Evolutionary conservation across 2,888 invertebrate genomes (phyloP).

Genomic region (Diplolepis rosae): DNA sequence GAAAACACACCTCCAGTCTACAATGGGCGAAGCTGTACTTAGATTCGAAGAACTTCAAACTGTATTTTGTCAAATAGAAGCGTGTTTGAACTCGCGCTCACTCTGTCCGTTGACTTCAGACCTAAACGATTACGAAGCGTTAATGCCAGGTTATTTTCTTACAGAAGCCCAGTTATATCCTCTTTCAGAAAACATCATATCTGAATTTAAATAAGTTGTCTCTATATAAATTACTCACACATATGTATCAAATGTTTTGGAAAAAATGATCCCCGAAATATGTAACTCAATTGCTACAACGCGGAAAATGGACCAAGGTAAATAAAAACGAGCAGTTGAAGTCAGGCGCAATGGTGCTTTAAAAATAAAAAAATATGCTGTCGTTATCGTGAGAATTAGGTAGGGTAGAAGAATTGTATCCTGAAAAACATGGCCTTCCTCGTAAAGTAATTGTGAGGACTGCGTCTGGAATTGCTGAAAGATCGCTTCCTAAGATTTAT

Average conservation of each 20-base stretch:
- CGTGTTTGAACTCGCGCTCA: slow-evolving; percentile 7
- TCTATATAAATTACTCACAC: not conserved
- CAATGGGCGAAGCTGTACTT: not conserved
- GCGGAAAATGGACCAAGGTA: not conserved
- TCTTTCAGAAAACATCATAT: not conserved
- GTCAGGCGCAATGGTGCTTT: not conserved
- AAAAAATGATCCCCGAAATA: slow-evolving; percentile 2
- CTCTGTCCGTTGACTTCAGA: not conserved
- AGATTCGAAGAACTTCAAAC: slow-evolving; percentile 20
- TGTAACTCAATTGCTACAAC: not conserved
- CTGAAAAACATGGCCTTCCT: too few species aligned
- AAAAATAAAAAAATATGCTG: not conserved
- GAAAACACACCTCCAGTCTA: too few species aligned
- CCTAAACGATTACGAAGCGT: not conserved
- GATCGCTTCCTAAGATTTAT: too few species aligned
- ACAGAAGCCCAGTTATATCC: not conserved
- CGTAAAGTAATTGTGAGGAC: too few species aligned
- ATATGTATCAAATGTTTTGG: slow-evolving; percentile 23
- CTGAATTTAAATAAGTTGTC: not conserved
- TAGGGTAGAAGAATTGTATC: too few species aligned
- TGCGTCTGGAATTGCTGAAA: too few species aligned
- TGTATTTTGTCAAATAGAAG: not conserved
- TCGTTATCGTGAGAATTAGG: not conserved
- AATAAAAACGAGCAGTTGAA: not conserved
- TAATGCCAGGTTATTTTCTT: slow-evolving; percentile 3